phyloP scores from a whole-genome alignment of 2,888 invertebrate species.

The Yponomeuta cagnagella region DNA sequence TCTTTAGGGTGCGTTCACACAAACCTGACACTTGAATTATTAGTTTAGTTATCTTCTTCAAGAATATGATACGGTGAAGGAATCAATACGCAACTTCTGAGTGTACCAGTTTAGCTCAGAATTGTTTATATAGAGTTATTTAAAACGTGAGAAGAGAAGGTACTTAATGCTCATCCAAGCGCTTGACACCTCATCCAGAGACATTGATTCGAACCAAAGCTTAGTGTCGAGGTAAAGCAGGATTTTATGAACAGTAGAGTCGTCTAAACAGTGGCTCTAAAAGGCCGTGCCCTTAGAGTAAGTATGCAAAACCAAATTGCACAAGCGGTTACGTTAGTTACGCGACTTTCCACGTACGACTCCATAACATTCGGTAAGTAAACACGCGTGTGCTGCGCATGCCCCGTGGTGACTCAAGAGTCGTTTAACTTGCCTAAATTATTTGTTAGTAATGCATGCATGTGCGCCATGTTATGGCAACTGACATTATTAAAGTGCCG shows the following conservation, averaged over 20 bases:
- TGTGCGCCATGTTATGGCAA: background rate
- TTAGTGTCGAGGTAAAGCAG: background rate
- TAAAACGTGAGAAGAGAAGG: too few relatives aligned
- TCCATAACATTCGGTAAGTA: slow-evolving; percentile 5
- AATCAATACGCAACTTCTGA: too few relatives aligned
- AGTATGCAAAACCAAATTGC: slow-evolving; percentile 6
- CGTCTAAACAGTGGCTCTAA: background rate
- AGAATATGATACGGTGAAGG: too few relatives aligned
- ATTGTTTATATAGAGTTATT: too few relatives aligned
- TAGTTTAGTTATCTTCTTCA: background rate
- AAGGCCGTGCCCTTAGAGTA: background rate
- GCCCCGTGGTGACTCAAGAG: background rate
- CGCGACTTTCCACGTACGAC: slow-evolving; percentile 8
- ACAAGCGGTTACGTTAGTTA: slow-evolving; percentile 10
- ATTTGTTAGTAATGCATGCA: background rate
- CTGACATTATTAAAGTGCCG: background rate
- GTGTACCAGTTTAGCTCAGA: too few relatives aligned
- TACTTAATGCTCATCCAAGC: too few relatives aligned
- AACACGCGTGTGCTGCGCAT: background rate
- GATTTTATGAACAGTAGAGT: background rate
- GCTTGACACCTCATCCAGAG: too few relatives aligned
- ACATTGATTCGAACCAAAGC: background rate
- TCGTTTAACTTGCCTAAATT: background rate
- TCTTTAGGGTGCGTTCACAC: background rate
- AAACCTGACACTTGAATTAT: background rate